phyloP scores from a whole-genome alignment of 2,888 invertebrate genomes.

The Drosophila buzzatii region DNA sequence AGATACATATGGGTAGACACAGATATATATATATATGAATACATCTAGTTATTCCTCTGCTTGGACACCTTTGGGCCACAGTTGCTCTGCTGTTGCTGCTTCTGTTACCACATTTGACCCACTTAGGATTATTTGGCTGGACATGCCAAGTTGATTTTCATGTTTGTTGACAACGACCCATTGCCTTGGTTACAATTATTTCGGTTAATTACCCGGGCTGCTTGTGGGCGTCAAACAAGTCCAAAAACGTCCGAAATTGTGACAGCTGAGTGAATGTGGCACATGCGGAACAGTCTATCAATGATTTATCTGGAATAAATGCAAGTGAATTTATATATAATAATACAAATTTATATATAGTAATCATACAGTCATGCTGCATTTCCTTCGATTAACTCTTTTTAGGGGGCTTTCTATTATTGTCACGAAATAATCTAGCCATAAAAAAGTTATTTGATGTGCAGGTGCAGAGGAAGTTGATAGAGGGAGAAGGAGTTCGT shows the following conservation, averaged over 20 bases:
- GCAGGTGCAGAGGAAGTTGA: neutral
- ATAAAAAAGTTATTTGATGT: neutral
- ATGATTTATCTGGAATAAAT: neutral
- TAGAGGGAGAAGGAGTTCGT: neutral
- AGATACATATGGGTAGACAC: constrained; percentile 7
- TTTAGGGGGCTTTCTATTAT: neutral
- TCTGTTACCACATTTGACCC: constrained; percentile 45
- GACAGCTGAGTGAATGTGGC: constrained; percentile 39
- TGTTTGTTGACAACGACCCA: constrained; percentile 28
- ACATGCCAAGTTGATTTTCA: constrained; percentile 49
- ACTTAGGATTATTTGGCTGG: constrained; percentile 40
- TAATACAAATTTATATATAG: too few species aligned
- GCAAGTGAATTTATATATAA: neutral
- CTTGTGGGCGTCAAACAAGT: constrained; percentile 8
- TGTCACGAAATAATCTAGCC: neutral
- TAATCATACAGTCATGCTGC: neutral
- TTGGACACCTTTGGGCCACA: neutral
- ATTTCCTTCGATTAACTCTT: neutral
- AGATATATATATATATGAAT: neutral
- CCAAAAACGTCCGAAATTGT: constrained; percentile 17
- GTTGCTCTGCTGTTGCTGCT: constrained; percentile 13
- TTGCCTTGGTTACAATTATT: constrained; percentile 46
- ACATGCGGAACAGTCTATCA: constrained; percentile 29
- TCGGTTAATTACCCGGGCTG: constrained; percentile 34
- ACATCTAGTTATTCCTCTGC: constrained; percentile 11